phyloP scores from a whole-genome alignment of 2,113 vertebrate genomes.

The Dromaius novaehollandiae region DNA sequence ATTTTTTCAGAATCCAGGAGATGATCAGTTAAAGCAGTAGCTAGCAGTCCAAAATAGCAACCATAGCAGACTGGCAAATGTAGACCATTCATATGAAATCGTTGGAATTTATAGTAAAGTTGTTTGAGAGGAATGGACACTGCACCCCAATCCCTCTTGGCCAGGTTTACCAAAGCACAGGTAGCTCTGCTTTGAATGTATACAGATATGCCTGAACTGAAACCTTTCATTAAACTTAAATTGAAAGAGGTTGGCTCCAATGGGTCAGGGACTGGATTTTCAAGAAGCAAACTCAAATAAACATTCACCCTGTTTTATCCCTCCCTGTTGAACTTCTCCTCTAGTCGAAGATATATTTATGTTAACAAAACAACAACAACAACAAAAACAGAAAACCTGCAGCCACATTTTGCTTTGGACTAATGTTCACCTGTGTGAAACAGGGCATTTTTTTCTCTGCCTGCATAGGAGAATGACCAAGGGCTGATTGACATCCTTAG shows the following conservation, averaged over 20 bases:
- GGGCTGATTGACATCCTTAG: neutral
- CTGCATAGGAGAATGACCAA: neutral
- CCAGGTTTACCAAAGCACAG: neutral
- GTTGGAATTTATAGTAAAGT: neutral
- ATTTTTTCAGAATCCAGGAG: neutral
- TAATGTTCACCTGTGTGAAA: neutral
- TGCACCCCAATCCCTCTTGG: neutral
- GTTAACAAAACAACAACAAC: neutral
- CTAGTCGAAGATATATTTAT: neutral
- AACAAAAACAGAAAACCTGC: fast-evolving
- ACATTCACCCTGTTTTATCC: neutral
- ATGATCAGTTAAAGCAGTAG: neutral
- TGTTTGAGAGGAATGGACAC: neutral
- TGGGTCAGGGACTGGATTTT: neutral
- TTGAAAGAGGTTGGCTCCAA: neutral
- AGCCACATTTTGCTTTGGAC: neutral
- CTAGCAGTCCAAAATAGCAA: neutral
- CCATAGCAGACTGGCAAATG: neutral
- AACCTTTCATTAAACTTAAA: neutral
- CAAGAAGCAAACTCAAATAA: neutral
- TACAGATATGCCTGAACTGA: neutral
- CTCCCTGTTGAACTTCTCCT: neutral
- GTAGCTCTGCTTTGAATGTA: neutral
- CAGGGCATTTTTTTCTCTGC: neutral
- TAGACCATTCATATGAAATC: neutral